phyloP scores from a whole-genome alignment of 1,140 invertebrate species.

The Tetragnatha versicolor region DNA sequence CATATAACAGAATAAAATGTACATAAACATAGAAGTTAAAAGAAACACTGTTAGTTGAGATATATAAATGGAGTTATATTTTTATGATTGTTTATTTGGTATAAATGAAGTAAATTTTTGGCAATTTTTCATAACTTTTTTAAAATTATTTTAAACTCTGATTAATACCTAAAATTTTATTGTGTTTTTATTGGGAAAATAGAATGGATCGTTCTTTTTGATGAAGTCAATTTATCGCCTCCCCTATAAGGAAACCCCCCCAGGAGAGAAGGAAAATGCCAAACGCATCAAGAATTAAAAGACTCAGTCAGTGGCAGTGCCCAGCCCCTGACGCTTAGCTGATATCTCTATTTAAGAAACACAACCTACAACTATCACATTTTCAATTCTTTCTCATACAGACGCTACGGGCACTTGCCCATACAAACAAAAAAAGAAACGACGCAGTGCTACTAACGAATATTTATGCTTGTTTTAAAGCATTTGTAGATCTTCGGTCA shows the following conservation, averaged over 20 bases:
- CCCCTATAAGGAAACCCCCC: background rate
- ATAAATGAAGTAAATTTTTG: too few relatives aligned
- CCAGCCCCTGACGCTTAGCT: background rate
- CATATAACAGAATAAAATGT: too few relatives aligned
- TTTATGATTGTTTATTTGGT: too few relatives aligned
- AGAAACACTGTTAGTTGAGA: too few relatives aligned
- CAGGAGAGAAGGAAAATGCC: background rate
- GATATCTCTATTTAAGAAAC: slow-evolving; percentile 2
- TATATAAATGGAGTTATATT: too few relatives aligned
- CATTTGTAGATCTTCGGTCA: background rate
- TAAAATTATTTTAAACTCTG: too few relatives aligned
- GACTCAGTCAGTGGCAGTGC: background rate
- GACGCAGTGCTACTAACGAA: background rate
- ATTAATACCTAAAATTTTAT: too few relatives aligned
- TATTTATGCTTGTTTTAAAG: too few relatives aligned
- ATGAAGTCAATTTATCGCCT: background rate
- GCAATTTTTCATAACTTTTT: too few relatives aligned
- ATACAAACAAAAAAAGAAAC: slow-evolving; percentile 15
- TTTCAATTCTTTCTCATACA: background rate
- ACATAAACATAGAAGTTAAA: too few relatives aligned
- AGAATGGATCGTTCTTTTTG: too few relatives aligned
- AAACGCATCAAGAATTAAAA: background rate
- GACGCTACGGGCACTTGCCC: background rate
- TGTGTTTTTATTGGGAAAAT: too few relatives aligned
- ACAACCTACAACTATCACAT: background rate